phyloP scores from a whole-genome alignment of 2,797 vertebrate genomes.

The Rhinatrema bivittatum region DNA sequence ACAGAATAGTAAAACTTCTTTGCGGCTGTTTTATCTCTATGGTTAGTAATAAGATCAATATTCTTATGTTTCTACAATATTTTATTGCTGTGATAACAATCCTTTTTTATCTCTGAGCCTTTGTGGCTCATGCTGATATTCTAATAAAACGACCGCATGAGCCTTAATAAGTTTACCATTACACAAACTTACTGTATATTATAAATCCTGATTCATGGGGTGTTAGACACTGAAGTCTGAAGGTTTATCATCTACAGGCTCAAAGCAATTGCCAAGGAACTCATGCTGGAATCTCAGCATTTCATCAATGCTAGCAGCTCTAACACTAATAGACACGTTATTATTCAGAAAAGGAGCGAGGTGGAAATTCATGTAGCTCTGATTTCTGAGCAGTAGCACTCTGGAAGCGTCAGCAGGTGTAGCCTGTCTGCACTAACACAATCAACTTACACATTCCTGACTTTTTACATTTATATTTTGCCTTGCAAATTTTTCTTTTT shows the following conservation, averaged over 20 bases:
- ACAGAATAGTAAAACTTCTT: no score
- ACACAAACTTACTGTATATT: slow-evolving; percentile 12
- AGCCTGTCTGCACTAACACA: neutral
- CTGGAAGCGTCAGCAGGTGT: neutral
- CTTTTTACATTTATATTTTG: no score
- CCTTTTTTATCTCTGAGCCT: slow-evolving; percentile 1
- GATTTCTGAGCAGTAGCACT: neutral
- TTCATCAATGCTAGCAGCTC: slow-evolving; percentile 1
- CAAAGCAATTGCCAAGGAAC: neutral
- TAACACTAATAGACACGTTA: slow-evolving; percentile 4
- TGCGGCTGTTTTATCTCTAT: slow-evolving; percentile 15
- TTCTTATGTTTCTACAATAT: slow-evolving; percentile 8
- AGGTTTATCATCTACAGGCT: slow-evolving; percentile 7
- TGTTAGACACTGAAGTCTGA: slow-evolving; percentile 6
- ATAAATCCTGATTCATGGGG: slow-evolving; percentile 10
- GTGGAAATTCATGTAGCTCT: slow-evolving; percentile 18
- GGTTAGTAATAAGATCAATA: slow-evolving; percentile 18
- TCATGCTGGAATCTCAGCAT: slow-evolving; percentile 1
- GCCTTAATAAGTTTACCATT: slow-evolving; percentile 13
- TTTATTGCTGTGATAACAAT: slow-evolving; percentile 15
- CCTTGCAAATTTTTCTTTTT: no score
- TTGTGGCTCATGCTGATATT: slow-evolving; percentile 12
- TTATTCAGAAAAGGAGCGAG: neutral
- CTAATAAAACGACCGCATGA: slow-evolving; percentile 15
- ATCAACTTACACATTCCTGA: neutral